These are phyloP conservation scores for Drosophila prosaltans DNA, from an alignment of 1,140 invertebrate genomes.

Conservation along the genomic window DNA sequence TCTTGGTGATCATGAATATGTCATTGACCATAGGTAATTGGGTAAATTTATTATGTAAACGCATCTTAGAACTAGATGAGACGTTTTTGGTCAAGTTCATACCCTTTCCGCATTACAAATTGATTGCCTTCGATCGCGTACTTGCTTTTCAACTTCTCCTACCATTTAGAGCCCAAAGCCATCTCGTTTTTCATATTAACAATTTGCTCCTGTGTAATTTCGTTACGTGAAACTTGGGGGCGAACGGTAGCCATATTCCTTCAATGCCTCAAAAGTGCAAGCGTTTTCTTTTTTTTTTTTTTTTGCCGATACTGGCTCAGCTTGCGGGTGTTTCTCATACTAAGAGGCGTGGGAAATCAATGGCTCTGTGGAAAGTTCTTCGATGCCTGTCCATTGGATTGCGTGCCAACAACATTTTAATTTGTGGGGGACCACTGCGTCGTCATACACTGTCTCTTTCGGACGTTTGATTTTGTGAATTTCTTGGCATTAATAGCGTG, in stretches of 20 bases:
- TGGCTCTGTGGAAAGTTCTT: constrained; percentile 31
- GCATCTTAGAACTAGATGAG: not conserved
- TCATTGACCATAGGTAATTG: no score
- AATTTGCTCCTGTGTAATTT: constrained; percentile 57
- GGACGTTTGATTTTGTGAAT: constrained; percentile 33
- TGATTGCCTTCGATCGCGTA: not conserved
- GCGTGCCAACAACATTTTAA: constrained; percentile 46
- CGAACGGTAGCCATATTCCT: constrained; percentile 31
- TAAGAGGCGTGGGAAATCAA: constrained; percentile 67
- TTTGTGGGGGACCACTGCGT: constrained; percentile 38
- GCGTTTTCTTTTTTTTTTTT: not conserved
- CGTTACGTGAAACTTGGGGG: constrained; percentile 31
- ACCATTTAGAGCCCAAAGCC: constrained; percentile 41
- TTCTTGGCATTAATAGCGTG: constrained; percentile 67
- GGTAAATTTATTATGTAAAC: no score
- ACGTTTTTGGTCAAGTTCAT: not conserved
- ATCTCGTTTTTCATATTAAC: constrained; percentile 71
- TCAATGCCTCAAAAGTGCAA: not conserved
- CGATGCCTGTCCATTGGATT: constrained; percentile 20
- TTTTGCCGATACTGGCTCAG: constrained; percentile 19
- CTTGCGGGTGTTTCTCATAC: constrained; percentile 55
- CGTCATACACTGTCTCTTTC: constrained; percentile 31
- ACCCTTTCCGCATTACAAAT: not conserved
- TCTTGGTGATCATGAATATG: no score
- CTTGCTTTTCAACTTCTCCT: not conserved